A percentile compares a stretch with the other conserved stretches of the same genome.
Evolutionary conservation across 2,888 invertebrate species (phyloP).

Genomic region (Drosophila lutescens): DNA sequence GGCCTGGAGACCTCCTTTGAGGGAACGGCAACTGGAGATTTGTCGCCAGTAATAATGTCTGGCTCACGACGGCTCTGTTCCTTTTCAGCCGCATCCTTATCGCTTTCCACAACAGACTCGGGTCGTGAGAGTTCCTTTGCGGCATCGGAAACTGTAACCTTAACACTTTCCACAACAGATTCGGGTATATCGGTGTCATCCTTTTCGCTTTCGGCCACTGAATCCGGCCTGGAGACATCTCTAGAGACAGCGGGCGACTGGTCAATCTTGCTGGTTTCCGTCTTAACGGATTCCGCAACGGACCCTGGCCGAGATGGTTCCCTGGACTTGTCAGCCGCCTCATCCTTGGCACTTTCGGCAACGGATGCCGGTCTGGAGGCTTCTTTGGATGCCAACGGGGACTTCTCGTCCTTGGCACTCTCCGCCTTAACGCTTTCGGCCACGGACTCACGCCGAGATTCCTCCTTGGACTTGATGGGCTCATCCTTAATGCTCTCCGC

Average conservation of each 20-base stretch:
- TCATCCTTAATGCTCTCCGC: constrained; percentile 37
- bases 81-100: too few species aligned
- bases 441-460: constrained; percentile 30
- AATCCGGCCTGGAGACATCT: constrained; percentile 37
- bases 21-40: neutral
- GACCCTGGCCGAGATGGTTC: constrained; percentile 24
- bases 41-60: neutral
- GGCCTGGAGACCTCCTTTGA: constrained; percentile 38
- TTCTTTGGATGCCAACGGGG: constrained; percentile 46
- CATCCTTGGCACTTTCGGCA: neutral
- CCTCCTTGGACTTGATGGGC: constrained; percentile 10
- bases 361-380: constrained; percentile 14
- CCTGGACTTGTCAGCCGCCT: constrained; percentile 9
- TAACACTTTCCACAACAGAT: constrained; percentile 28
- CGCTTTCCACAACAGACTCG: constrained; percentile 31
- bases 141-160: neutral
- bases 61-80: too few species aligned
- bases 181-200: constrained; percentile 32
- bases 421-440: constrained; percentile 31
- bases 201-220: constrained; percentile 28
- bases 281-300: constrained; percentile 25
- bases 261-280: constrained; percentile 15
- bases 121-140: neutral
- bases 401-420: constrained; percentile 34
- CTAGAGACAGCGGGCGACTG: constrained; percentile 33